Evolutionary conservation across 2,797 vertebrate species (phyloP), one percentile per base, ranked within the genome.

Genomic region (Microhierax caerulescens): DNA sequence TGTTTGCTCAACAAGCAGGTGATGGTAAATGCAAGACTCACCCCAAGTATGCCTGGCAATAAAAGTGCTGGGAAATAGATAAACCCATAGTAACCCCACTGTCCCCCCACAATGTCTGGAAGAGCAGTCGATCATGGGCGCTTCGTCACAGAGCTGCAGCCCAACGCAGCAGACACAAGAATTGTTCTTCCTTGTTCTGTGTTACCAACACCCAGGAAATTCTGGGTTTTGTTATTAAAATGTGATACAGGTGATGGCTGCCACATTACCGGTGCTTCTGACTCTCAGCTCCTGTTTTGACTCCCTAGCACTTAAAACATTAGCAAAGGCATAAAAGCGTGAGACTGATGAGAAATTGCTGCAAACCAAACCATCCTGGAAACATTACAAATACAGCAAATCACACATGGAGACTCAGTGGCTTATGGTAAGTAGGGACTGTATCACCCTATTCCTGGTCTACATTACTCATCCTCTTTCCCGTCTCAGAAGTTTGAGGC

Each of bases 81-180:
- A 24, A 88, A 69, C 6, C 24, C 32, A 6, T 2, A 15, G n/a
- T 5, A 45, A 74, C 19, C 59, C 59, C n/a, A 17, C 67, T 59
- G 27, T 57, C 37, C 67, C 76, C 25, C 30, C 43, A 22, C 22
- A 24, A 4, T 2, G 0, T 3, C 37, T 36, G 45, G 37, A 24
- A 28, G 23, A 51, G 34, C 30, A 16, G 47, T 1, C 43, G 27
- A 34, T 32, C 22, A 20, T 14, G 30, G 27, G 6, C 12, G 67
- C 54, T 74, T n/a, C 60, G 27, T 8, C 73, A 34, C 47, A 7
- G 18, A 24, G n/a, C 23, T 30, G 37, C 69, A 43, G 30, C 9
- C 18, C 17, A 39, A 27, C 2, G 25, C 39, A 43, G 72, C 36
- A n/a, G 48, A 39, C 1, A 0, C 14, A 11, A 50, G n/a, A 39